phyloP scores from a whole-genome alignment of 2,888 invertebrate genomes.

The Dione vanillae region DNA sequence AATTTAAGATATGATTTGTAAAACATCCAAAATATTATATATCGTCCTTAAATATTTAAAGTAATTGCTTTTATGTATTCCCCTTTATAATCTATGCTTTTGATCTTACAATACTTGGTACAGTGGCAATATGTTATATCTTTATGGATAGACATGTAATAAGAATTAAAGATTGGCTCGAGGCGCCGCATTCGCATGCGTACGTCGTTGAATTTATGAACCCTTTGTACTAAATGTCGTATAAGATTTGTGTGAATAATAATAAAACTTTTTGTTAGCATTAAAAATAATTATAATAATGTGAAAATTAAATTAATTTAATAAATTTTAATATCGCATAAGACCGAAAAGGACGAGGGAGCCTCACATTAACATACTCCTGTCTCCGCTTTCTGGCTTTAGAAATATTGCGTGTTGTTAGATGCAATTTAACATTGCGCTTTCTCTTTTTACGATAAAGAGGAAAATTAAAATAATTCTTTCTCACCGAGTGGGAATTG shows the following conservation, averaged over 20 bases:
- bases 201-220: conserved; percentile 26
- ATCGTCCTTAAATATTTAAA: conserved; percentile 14
- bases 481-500: no score
- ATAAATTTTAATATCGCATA: no score
- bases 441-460: no score
- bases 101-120: conserved; percentile 51
- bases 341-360: no score
- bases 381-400: no score
- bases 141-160: conserved; percentile 57
- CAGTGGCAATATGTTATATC: conserved; percentile 64
- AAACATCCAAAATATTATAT: no score
- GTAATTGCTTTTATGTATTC: conserved; percentile 51
- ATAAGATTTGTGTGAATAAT: background rate
- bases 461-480: no score
- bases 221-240: conserved; percentile 13
- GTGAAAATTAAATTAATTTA: no score
- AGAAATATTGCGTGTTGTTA: no score
- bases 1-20: no score
- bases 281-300: background rate
- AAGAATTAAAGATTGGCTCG: conserved; percentile 30
- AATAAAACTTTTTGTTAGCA: background rate
- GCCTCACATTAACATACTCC: no score
- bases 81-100: conserved; percentile 47
- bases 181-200: conserved; percentile 25
- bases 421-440: no score